Evolutionary conservation across 2,888 invertebrate genomes (phyloP).

Genomic region (Lasioglossum villosulum): DNA sequence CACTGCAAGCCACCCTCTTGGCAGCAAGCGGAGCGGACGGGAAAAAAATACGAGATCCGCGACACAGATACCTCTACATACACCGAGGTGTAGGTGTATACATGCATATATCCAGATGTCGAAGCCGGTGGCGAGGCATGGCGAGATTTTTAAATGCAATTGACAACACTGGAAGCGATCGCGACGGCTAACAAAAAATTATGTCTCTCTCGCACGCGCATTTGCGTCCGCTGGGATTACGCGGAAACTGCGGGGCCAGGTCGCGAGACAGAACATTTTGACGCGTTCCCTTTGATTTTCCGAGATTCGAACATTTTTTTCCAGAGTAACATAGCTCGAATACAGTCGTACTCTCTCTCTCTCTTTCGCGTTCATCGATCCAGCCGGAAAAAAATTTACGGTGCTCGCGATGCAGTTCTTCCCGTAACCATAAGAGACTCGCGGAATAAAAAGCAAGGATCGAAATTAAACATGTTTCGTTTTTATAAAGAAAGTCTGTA

Average conservation of each 20-base stretch:
- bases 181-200: slow-evolving; percentile 54
- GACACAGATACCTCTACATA: slow-evolving; percentile 62
- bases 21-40: slow-evolving; percentile 50
- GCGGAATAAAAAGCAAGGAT: too few species aligned
- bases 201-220: slow-evolving; percentile 25
- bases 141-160: slow-evolving; percentile 67
- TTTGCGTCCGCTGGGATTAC: slow-evolving; percentile 31
- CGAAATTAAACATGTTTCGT: too few species aligned
- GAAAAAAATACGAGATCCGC: slow-evolving; percentile 39
- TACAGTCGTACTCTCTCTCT: too few species aligned
- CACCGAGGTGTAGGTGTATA: neutral
- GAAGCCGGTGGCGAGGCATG: slow-evolving; percentile 44
- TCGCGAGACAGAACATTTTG: neutral
- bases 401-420: too few species aligned
- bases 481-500: too few species aligned
- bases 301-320: neutral
- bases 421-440: too few species aligned
- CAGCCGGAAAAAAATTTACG: too few species aligned
- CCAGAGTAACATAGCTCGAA: neutral
- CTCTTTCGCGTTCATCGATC: too few species aligned
- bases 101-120: slow-evolving; percentile 66
- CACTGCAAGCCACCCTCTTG: slow-evolving; percentile 73
- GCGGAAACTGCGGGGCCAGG: neutral
- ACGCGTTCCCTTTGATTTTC: neutral
- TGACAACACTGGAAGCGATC: slow-evolving; percentile 52